Conservation (phyloP, 2,113 vertebrate species). For the Arenaria interpres region DNA sequence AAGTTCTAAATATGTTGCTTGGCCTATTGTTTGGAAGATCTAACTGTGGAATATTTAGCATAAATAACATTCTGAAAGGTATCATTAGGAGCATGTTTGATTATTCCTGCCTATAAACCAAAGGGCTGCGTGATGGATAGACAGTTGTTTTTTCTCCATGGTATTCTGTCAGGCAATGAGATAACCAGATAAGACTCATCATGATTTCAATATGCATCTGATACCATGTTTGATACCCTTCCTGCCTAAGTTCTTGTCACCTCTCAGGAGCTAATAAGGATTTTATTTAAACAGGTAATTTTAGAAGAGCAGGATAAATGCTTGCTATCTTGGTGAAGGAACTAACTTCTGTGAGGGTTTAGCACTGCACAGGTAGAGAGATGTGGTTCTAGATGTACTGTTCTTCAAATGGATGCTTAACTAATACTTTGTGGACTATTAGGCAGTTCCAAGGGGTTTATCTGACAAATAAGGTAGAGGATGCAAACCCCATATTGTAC, state of each 20-base stretch:
- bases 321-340: background rate
- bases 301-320: background rate
- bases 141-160: background rate
- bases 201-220: background rate
- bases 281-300: background rate
- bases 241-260: background rate
- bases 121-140: background rate
- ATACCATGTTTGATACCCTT: background rate
- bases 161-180: background rate
- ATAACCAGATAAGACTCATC: background rate
- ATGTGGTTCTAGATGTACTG: background rate
- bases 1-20: constrained; percentile 6
- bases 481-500: background rate
- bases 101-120: background rate
- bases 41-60: background rate
- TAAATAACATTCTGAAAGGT: background rate
- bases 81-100: background rate
- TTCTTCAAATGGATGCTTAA: background rate
- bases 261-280: background rate
- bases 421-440: background rate
- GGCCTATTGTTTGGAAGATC: background rate
- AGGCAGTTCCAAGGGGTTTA: background rate
- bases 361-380: background rate
- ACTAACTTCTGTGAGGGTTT: background rate
- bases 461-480: background rate